Evolutionary conservation across 2,888 invertebrate genomes (phyloP).

Genomic region (Callyntrura guangdongensis): DNA sequence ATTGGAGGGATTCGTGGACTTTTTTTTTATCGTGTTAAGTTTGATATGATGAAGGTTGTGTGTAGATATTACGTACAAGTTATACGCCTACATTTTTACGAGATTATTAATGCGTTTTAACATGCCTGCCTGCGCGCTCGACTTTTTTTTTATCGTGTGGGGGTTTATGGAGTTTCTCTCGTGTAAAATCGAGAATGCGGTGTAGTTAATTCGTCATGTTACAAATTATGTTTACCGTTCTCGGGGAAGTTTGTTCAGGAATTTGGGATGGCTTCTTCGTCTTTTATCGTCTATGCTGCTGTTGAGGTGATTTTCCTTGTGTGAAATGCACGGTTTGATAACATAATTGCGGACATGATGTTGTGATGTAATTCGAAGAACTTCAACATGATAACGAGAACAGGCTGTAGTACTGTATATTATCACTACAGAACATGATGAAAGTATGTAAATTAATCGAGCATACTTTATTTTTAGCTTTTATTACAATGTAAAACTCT

Average conservation of each 20-base stretch:
- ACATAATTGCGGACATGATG: constrained; percentile 60
- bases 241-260: not conserved
- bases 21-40: no score
- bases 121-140: no score
- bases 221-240: constrained; percentile 68
- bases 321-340: constrained; percentile 62
- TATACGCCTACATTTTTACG: constrained; percentile 32
- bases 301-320: not conserved
- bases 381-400: constrained; percentile 34
- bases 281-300: not conserved
- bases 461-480: constrained; percentile 55
- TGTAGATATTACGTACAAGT: no score
- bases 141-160: not conserved
- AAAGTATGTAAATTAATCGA: constrained; percentile 61
- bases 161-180: not conserved
- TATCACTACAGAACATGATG: no score
- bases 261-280: not conserved
- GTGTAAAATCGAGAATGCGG: not conserved
- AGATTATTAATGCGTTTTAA: no score
- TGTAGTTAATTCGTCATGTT: constrained; percentile 18
- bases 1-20: no score
- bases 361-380: not conserved
- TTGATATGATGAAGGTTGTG: no score
- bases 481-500: no score
- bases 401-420: not conserved